Evolutionary conservation across 2,797 vertebrate species (phyloP).

Genomic region (Artibeus jamaicensis): DNA sequence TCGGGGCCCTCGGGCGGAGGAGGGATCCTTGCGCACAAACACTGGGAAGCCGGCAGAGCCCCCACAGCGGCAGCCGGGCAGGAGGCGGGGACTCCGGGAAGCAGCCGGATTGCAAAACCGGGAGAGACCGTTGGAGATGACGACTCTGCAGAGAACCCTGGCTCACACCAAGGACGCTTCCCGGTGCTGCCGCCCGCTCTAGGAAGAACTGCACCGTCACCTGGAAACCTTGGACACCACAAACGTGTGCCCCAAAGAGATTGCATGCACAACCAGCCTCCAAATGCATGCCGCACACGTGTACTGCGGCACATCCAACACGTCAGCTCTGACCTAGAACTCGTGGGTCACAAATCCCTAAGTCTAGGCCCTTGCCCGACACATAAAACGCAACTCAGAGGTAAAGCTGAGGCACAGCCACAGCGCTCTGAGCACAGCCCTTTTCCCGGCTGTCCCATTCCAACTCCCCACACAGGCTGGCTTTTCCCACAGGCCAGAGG

Average conservation of each 20-base stretch:
- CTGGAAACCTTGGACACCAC: not conserved
- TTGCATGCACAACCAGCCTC: not conserved
- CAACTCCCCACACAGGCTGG: not conserved
- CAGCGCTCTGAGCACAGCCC: not conserved
- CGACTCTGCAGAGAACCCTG: not conserved
- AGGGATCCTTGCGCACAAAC: not conserved
- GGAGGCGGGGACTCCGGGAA: not conserved
- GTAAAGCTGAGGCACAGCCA: not conserved
- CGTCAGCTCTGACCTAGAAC: not conserved
- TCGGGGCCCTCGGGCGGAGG: not conserved
- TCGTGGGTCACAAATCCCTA: not conserved
- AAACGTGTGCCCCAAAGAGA: not conserved
- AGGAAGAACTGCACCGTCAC: not conserved
- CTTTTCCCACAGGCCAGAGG: not conserved
- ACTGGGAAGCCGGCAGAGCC: constrained; percentile 15
- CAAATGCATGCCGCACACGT: not conserved
- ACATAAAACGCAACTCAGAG: not conserved
- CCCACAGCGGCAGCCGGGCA: not conserved
- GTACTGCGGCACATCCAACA: not conserved
- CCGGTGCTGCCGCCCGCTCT: not conserved
- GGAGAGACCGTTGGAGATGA: not conserved
- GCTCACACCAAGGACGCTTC: not conserved
- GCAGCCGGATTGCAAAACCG: constrained; percentile 32
- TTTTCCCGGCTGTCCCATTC: not conserved
- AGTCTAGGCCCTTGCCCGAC: not conserved